These are phyloP conservation scores for Glyphotaelius pellucidus DNA, from an alignment of 2,888 invertebrate genomes.

Conservation along the genomic window DNA sequence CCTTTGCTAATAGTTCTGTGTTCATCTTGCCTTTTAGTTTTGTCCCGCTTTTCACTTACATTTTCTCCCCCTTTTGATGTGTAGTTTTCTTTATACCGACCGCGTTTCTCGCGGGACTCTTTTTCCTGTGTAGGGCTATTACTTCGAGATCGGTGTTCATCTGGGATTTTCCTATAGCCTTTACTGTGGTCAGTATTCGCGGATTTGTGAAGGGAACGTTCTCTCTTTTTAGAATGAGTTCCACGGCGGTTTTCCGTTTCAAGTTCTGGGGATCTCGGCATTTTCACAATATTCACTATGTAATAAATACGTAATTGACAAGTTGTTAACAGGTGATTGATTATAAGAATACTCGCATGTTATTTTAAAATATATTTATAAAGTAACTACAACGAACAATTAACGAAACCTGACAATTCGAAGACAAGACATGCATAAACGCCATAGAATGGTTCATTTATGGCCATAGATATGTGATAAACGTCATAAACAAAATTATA, in stretches of 20 bases:
- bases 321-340: neutral
- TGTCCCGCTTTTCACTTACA: neutral
- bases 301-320: constrained; percentile 24
- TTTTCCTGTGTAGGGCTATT: neutral
- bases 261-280: constrained; percentile 54
- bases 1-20: neutral
- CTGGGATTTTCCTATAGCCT: neutral
- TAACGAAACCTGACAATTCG: neutral
- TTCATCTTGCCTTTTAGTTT: constrained; percentile 6
- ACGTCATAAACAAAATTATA: too few relatives aligned
- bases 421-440: neutral
- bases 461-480: too few relatives aligned
- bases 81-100: neutral
- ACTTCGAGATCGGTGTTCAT: neutral
- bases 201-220: constrained; percentile 31
- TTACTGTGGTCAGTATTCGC: neutral
- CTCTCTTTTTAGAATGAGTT: constrained; percentile 36
- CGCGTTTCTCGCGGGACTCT: neutral
- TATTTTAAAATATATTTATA: neutral
- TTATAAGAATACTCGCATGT: neutral
- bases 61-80: neutral
- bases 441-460: too few relatives aligned
- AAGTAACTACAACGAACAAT: neutral
- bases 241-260: constrained; percentile 29
- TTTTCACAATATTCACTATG: constrained; percentile 38